These are phyloP conservation scores for Hafferia zeledoni DNA, from an alignment of 2,797 vertebrate genomes.

Conservation along the genomic window DNA sequence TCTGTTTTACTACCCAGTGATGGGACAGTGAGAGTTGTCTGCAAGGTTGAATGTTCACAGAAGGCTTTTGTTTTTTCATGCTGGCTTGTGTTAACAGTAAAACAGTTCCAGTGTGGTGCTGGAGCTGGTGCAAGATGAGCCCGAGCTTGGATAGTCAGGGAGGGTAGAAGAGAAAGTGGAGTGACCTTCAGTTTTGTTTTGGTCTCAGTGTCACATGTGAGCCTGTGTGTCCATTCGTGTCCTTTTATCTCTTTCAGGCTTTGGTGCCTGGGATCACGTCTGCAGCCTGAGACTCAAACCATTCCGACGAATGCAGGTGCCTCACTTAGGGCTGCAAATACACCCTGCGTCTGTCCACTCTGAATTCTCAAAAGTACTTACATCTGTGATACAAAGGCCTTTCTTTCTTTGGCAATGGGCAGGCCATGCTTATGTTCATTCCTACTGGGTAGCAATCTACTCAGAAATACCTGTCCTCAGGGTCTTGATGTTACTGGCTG, in stretches of 20 bases:
- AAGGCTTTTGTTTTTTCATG: background rate
- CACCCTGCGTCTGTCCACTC: background rate
- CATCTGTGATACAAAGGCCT: background rate
- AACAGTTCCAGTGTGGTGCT: background rate
- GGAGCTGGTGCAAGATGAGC: background rate
- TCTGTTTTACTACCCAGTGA: background rate
- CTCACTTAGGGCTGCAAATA: background rate
- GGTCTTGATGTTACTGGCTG: background rate
- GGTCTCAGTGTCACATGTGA: background rate
- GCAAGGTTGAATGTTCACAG: background rate
- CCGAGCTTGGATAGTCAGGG: background rate
- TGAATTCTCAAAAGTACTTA: background rate
- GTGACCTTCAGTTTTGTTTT: background rate
- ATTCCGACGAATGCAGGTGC: slow-evolving; percentile 95
- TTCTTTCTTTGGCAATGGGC: background rate
- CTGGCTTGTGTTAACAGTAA: background rate
- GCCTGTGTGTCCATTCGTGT: background rate
- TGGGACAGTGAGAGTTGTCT: background rate
- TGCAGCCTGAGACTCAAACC: slow-evolving; percentile 89
- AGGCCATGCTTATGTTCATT: background rate
- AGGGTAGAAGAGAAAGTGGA: background rate
- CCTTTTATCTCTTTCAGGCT: slow-evolving; percentile 76
- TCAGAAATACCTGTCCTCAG: background rate
- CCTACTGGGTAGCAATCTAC: background rate
- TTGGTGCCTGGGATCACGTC: slow-evolving; percentile 95